These are phyloP conservation scores for Sigmodon hispidus DNA, from an alignment of 2,113 vertebrate species.

Conservation along the genomic window DNA sequence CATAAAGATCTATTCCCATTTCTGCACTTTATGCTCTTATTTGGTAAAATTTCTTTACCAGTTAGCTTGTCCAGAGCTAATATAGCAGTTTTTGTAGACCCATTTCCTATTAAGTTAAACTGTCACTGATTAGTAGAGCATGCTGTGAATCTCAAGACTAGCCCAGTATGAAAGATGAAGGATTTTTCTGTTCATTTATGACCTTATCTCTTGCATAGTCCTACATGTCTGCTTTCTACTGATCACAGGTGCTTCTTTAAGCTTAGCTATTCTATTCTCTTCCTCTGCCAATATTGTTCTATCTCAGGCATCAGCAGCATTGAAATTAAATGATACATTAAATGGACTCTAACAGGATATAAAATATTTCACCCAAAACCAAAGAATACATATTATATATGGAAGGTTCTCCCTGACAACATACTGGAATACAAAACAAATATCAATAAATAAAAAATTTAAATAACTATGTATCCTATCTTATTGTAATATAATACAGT, in stretches of 20 bases:
- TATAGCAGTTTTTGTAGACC: neutral
- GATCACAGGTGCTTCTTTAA: neutral
- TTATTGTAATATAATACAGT: neutral
- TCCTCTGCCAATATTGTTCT: neutral
- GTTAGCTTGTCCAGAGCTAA: neutral
- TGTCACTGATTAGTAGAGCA: neutral
- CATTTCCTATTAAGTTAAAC: neutral
- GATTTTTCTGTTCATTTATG: neutral
- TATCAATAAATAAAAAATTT: neutral
- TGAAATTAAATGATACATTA: neutral
- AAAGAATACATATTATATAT: neutral
- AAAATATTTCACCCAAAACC: neutral
- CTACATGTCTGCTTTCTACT: neutral
- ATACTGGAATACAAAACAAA: neutral
- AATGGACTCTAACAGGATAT: neutral
- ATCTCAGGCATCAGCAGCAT: neutral
- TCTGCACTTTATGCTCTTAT: neutral
- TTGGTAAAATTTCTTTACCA: neutral
- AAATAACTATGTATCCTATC: neutral
- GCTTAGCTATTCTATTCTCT: neutral
- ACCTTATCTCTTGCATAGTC: neutral
- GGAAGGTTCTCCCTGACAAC: neutral
- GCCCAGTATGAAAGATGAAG: neutral
- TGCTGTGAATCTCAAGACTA: neutral
- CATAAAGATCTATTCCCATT: neutral